phyloP scores from a whole-genome alignment of 2,797 vertebrate species.

The Chrysocyon brachyurus region DNA sequence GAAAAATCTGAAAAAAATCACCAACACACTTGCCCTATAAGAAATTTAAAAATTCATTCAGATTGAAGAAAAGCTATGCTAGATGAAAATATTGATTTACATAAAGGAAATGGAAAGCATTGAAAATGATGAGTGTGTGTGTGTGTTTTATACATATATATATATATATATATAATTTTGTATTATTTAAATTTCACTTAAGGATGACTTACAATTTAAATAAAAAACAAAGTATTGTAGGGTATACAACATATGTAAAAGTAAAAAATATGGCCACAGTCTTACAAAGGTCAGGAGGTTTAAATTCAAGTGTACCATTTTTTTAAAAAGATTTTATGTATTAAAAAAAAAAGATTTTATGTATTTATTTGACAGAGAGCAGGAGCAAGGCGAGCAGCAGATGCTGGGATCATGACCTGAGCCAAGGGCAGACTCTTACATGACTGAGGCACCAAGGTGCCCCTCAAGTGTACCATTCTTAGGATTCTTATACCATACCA shows the following conservation, averaged over 20 bases:
- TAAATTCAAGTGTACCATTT: neutral
- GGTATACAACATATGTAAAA: neutral
- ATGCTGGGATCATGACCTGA: no score
- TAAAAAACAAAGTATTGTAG: neutral
- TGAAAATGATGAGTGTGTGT: neutral
- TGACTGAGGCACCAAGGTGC: no score
- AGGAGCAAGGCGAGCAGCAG: no score
- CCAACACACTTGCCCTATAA: neutral
- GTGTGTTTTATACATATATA: neutral
- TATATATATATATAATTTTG: neutral
- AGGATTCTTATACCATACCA: neutral
- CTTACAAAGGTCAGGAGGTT: neutral
- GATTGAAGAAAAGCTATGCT: neutral
- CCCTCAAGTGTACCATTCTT: neutral
- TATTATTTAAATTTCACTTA: neutral
- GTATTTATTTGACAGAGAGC: no score
- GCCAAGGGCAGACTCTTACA: no score
- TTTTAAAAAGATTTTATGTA: neutral
- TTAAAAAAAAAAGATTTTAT: neutral
- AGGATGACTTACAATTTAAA: neutral
- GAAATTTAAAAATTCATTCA: neutral
- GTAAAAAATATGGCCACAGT: neutral
- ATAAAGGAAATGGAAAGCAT: neutral
- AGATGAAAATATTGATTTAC: neutral
- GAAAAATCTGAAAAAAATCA: neutral